Base-by-base conservation (phyloP, 2,797 vertebrate species). In the Enteromius treurensis region DNA sequence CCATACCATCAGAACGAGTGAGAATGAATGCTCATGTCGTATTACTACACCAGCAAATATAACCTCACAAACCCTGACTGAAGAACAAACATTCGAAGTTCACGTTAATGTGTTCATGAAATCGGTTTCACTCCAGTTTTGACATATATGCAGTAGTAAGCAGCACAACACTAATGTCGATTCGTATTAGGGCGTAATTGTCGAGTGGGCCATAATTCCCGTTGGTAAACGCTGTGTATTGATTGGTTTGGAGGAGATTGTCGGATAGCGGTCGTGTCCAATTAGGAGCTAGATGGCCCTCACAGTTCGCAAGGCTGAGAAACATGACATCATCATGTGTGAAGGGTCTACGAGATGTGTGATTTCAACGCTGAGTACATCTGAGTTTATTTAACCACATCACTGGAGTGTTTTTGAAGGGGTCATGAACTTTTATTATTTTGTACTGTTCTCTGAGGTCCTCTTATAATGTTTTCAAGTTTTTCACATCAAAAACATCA, bases 171-270 rank as follows among this genome's bases (percentile, higher is more conserved):
- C n/a, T 53, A 26, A 45, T 51, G 55, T 49, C 7, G 19, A 29
- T 42, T 29, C 55, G 76, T 68, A 47, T 77, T 70, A 73, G 49
- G 29, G 53, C 19, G 42, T 78, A 83, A 83, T 78, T 78, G 82
- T 78, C n/a, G 29, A 83, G 78, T 78, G 75, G 75, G 65, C 67
- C 82, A 78, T 78, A 78, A 83, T 83, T 71, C 67, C 82, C 40
- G 4, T 71, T 26, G 17, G 82, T 83, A 78, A 78, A 71, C n/a
- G 67, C n/a, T 71, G 75, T 62, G 67, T 71, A 83, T 83, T 83
- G 82, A 83, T 78, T 83, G 65, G 64, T 70, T 37, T 26, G n/a
- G 29, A 23, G n/a, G 21, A 83, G 82, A 79, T 75, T 77, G 74
- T 82, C 9, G 49, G 64, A 67, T 82, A 78, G 70, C 75, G 53